Evolutionary conservation across 2,113 vertebrate species (phyloP).

Genomic region (Sander lucioperca): DNA sequence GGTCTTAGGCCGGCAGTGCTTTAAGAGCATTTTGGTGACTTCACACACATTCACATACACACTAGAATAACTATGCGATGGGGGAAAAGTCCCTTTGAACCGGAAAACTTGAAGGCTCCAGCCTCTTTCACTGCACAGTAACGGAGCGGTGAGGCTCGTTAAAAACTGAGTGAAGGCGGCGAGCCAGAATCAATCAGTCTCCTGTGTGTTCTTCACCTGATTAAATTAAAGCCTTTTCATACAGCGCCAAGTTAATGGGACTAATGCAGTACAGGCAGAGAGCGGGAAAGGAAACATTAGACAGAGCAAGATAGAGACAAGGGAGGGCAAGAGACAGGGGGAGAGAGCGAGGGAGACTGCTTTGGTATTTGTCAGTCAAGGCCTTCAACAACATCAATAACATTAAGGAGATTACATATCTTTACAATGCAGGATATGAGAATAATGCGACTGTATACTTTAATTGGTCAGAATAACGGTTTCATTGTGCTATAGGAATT

Average conservation of each 20-base stretch:
- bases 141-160: constrained; percentile 43
- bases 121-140: constrained; percentile 14
- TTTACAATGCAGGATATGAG: neutral
- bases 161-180: constrained; percentile 57
- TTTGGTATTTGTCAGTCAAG: neutral
- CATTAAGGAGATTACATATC: neutral
- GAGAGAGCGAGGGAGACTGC: neutral
- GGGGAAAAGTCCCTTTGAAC: constrained; percentile 39
- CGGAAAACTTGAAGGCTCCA: constrained; percentile 28
- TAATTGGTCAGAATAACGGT: neutral
- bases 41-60: neutral
- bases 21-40: constrained; percentile 5
- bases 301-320: neutral
- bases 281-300: neutral
- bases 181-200: constrained; percentile 73
- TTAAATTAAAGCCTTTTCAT: constrained; percentile 77
- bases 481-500: neutral
- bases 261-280: constrained; percentile 38
- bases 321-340: neutral
- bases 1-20: no score
- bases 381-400: neutral
- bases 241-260: constrained; percentile 51
- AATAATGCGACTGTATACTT: neutral
- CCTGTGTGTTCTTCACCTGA: constrained; percentile 65
- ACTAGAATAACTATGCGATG: constrained; percentile 7